phyloP scores from a whole-genome alignment of 1,140 invertebrate genomes.

The Aphaenogaster floridana region DNA sequence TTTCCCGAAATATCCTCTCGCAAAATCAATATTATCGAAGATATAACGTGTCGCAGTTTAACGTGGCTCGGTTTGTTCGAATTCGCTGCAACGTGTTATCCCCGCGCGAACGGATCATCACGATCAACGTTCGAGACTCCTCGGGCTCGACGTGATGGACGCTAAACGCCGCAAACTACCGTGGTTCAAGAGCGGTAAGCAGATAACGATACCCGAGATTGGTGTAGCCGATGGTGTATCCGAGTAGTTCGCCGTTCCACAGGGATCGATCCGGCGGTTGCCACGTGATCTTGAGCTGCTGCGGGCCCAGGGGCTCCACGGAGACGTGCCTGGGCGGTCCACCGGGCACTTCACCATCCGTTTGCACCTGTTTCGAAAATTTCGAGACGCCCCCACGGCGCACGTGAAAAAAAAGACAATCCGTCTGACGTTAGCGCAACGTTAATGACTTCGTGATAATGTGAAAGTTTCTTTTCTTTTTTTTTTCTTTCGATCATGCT shows the following conservation, averaged over 20 bases:
- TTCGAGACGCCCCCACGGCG: constrained; percentile 47
- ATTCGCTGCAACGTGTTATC: not conserved
- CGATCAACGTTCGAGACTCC: constrained; percentile 38
- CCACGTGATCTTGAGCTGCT: constrained; percentile 89
- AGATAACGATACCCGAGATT: constrained; percentile 83
- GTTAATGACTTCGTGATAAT: constrained; percentile 52
- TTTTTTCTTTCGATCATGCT: constrained; percentile 46
- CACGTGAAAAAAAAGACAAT: constrained; percentile 36
- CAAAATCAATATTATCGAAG: not conserved
- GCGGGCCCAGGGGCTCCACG: constrained; percentile 87
- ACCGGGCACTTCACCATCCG: constrained; percentile 89
- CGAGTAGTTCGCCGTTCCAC: constrained; percentile 89
- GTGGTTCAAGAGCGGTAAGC: constrained; percentile 63
- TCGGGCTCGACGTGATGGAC: not conserved
- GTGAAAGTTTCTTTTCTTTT: constrained; percentile 13
- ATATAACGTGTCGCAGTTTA: not conserved
- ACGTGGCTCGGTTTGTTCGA: not conserved
- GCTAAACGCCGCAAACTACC: constrained; percentile 32
- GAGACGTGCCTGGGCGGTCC: constrained; percentile 88
- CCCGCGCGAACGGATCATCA: constrained; percentile 20
- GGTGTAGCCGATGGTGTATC: constrained; percentile 89
- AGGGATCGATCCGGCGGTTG: constrained; percentile 88
- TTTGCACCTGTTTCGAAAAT: constrained; percentile 84
- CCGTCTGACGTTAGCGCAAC: constrained; percentile 17
- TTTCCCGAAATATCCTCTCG: not conserved